Percentiles rank a stretch among this genome's conserved stretches.
Evolutionary conservation across 1,140 invertebrate genomes (phyloP).

Genomic region (Saccostrea cuccullata): DNA sequence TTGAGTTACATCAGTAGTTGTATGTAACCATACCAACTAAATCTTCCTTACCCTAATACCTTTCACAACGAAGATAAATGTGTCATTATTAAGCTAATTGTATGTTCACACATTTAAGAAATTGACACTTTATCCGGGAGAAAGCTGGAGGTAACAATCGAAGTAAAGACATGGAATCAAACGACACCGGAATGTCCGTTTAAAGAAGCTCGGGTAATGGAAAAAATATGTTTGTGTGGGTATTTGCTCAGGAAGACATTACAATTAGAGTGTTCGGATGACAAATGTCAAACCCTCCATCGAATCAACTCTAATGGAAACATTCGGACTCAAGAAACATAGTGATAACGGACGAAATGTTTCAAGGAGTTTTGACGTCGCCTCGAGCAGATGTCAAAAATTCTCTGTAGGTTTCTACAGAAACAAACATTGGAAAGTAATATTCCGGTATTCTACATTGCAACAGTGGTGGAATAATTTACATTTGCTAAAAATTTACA

Average conservation of each 20-base stretch:
- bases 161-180: background rate
- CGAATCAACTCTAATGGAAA: conserved; percentile 36
- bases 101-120: conserved; percentile 34
- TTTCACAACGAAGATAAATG: conserved; percentile 34
- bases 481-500: background rate
- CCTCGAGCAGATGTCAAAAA: conserved; percentile 24
- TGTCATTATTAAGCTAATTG: conserved; percentile 33
- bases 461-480: too few species aligned
- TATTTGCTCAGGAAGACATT: conserved; percentile 28
- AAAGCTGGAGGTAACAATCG: conserved; percentile 14
- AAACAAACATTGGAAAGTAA: background rate
- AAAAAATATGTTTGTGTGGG: conserved; percentile 29
- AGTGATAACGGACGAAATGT: conserved; percentile 19
- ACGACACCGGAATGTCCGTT: background rate
- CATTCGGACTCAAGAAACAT: conserved; percentile 6
- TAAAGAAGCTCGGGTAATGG: conserved; percentile 32
- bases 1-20: background rate
- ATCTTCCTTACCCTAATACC: background rate
- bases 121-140: conserved; percentile 35
- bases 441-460: background rate
- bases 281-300: conserved; percentile 26
- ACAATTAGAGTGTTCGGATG: conserved; percentile 30
- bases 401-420: background rate
- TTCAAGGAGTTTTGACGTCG: conserved; percentile 35
- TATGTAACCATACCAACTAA: background rate